Base-by-base conservation (phyloP, 2,888 invertebrate genomes). In the Ornithoptera alexandrae region DNA sequence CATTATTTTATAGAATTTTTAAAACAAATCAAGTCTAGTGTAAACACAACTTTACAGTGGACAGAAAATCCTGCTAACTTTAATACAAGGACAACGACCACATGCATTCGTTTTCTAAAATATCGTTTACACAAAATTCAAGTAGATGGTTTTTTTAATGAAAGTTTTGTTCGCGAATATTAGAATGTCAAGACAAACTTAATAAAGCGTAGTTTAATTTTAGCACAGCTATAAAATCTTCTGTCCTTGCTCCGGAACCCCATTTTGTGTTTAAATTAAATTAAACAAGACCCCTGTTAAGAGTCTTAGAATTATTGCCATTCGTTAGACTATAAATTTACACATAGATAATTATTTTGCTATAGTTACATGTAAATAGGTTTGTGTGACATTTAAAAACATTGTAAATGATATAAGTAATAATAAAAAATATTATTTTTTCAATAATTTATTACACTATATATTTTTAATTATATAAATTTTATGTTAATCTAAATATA, bases 241-340 rank as follows among this genome's bases (percentile, higher is more conserved):
- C 65, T 62, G 70, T 67, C 62, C 66, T 60, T 67, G 63, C 70
- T 39, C 62, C 39, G 69, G 65, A 67, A 63, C 62, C 59, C 70
- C 62, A 70, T 66, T 69, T 66, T 66, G 70, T 70, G 70, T 70
- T 70, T 70, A 70, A 70, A 70, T 70, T 70, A 70, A 70, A 66
- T 70, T 70, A 70, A 66, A 70, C 70, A 66, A 70, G 70, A 66
- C 64, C 70, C 66, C 66, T 66, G 66, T 70, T 70, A 70, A 70
- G 70, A 66, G 66, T 70, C 66, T 63, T 39, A 66, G 70, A 70
- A 63, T 59, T 70, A 70, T 70, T 70, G 63, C 66, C 22, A 66
- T 63, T 70, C 66, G 62, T 70, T 57, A 57, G 7, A 58, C 62
- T 66, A 62, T 58, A 64, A 69, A 68, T 68, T 66, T 62, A 70